These are phyloP conservation scores for Cichladusa arquata DNA, from an alignment of 2,113 vertebrate species.

Conservation along the genomic window DNA sequence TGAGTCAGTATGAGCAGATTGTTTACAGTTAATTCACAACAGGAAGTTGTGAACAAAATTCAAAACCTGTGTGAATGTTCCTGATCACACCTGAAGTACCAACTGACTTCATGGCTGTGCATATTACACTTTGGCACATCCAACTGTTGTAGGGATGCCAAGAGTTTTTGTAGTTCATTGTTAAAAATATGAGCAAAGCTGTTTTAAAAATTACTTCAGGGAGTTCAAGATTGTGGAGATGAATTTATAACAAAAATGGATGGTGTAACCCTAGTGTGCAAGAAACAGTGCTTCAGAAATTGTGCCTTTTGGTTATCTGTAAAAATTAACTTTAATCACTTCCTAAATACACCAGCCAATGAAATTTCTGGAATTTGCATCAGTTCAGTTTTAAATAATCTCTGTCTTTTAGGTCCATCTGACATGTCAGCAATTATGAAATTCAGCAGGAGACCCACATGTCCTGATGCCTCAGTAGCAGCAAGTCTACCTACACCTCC, in stretches of 20 bases:
- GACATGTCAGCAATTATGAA: conserved; percentile 77
- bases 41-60: conserved; percentile 32
- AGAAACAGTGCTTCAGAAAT: neutral
- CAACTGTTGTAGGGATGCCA: neutral
- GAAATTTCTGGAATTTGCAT: neutral
- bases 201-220: neutral
- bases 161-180: neutral
- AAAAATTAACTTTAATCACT: neutral
- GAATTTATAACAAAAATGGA: neutral
- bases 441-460: conserved; percentile 89
- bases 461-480: conserved; percentile 89
- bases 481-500: conserved; percentile 86
- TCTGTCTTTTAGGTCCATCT: conserved; percentile 81
- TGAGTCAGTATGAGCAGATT: conserved; percentile 36
- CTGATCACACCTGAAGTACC: neutral
- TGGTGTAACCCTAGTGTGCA: neutral
- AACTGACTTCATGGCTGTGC: neutral
- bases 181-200: neutral
- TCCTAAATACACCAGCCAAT: neutral
- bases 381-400: neutral
- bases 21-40: conserved; percentile 44
- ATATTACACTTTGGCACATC: neutral
- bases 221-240: neutral
- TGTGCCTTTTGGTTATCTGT: neutral
- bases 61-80: conserved; percentile 14